Base-by-base conservation (phyloP, 1,140 invertebrate species). In the Pollicipes pollicipes region DNA sequence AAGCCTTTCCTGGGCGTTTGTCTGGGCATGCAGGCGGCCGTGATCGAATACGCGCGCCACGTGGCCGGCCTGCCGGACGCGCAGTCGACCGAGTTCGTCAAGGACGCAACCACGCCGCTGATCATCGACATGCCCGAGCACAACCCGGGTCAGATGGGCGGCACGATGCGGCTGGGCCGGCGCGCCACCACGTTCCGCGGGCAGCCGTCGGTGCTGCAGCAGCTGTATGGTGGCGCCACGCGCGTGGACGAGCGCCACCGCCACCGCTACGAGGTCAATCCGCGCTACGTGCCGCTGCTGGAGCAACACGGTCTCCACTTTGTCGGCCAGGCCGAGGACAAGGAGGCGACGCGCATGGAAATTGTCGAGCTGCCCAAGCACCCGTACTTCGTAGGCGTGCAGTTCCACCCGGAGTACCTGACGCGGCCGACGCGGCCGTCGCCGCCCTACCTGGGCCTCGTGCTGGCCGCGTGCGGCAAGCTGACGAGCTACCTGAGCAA, bases 51-150 rank as follows among this genome's bases (percentile, higher is more conserved):
- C 79, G 87, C 93, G n/a, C 81, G 88, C 81, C 96, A 97, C 82
- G 89, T 91, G 8, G 78, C 97, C 0, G 82, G 84, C 2, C 78
- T 91, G 28, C 81, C 85, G 72, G 87, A 87, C 76, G 95, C 95
- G 0, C 89, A 96, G 77, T 90, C 88, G 21, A 91, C 89, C 1
- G 97, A 99, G 83, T 88, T 94, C 31, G 83, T 90, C 76, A 83
- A 86, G 0, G 79, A 88, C 4, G 88, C 90, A 28, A 80, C 81
- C 30, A 78, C 90, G 78, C 88, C 90, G 30, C 81, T 98, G 32
- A 90, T 99, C 0, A 95, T 99, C 72, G 95, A 99, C 75, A 99
- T 99, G 97, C 95, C 95, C 0, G 97, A 99, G 83, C 93, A 98
- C 79, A 92, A 95, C 80, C 85, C 86, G 8, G 93, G 91, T 0